Evolutionary conservation across 2,113 vertebrate species (phyloP), one percentile per base, ranked within the genome.

Genomic region (Merops nubicus): DNA sequence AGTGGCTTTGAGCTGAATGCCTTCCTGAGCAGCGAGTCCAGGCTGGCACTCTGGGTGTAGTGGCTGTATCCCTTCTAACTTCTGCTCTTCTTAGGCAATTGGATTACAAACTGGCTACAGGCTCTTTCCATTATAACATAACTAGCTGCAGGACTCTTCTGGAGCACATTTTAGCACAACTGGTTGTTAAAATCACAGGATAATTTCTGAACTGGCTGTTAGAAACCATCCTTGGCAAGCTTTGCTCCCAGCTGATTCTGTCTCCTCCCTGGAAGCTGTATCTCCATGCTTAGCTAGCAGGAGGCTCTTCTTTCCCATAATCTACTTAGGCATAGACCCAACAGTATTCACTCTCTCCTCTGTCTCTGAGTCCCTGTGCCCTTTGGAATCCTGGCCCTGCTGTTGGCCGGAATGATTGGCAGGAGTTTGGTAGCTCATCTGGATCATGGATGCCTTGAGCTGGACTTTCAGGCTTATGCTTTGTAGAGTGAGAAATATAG

Each of bases 61-160:
- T 9, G 73, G 22, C 42, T 75, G 23, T 5, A 63, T 59, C 73
- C 19, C 33, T 76, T 63, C 56, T 81, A 64, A 89, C 93, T 89
- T 91, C 73, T 77, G 72, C 26, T 93, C 23, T 40, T 77, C 59
- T 86, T 59, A 84, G 47, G 91, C 73, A 56, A 21, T 16, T 88
- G 68, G 76, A 85, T 78, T 91, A 64, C 60, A 92, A 63, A 68
- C 83, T 78, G 40, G 47, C 56, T 91, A 75, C 83, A 96, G 80
- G 33, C 64, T 67, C 47, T 97, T 93, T 93, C 68, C 51, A 85
- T 96, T 92, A 88, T 72, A 93, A 33, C 40, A 29, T 93, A 94
- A 94, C 89, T 93, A 96, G 78, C 81, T 91, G 48, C 89, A 96
- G 87, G 77, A 84, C 64, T 91, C 68, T 92, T 56, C 50, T 92